Conservation (phyloP, 2,888 invertebrate genomes). For the Argyresthia albistria region DNA sequence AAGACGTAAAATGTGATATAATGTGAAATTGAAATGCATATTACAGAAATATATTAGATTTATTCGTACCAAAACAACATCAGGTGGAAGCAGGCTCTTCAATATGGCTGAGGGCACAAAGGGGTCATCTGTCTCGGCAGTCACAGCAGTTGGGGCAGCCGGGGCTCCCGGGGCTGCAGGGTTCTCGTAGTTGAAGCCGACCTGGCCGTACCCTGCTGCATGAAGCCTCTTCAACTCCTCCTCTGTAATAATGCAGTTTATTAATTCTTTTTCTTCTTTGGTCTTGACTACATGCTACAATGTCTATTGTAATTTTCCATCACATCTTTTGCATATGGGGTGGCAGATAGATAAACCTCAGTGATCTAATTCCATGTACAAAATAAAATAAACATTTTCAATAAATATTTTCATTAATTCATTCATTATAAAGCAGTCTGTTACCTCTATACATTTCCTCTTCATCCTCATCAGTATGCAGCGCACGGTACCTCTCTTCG, state of each 20-base stretch:
- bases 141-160: conserved; percentile 60
- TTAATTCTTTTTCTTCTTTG: too few species aligned
- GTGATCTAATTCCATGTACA: too few species aligned
- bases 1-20: too few species aligned
- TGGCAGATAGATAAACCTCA: too few species aligned
- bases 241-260: conserved; percentile 69
- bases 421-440: neutral
- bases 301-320: too few species aligned
- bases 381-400: too few species aligned
- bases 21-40: too few species aligned
- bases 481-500: conserved; percentile 93
- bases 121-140: conserved; percentile 79
- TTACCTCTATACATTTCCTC: conserved; percentile 92
- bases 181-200: conserved; percentile 82
- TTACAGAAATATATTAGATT: too few species aligned
- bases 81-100: conserved; percentile 77
- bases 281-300: too few species aligned
- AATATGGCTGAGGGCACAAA: conserved; percentile 82
- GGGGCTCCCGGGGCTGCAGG: conserved; percentile 58
- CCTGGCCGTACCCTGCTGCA: conserved; percentile 82
- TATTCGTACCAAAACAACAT: conserved; percentile 77
- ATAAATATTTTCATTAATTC: too few species aligned
- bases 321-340: too few species aligned
- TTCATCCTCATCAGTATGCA: conserved; percentile 90
- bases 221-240: conserved; percentile 92